Evolutionary conservation across 2,888 invertebrate genomes (phyloP).

Genomic region (Noctua janthe): DNA sequence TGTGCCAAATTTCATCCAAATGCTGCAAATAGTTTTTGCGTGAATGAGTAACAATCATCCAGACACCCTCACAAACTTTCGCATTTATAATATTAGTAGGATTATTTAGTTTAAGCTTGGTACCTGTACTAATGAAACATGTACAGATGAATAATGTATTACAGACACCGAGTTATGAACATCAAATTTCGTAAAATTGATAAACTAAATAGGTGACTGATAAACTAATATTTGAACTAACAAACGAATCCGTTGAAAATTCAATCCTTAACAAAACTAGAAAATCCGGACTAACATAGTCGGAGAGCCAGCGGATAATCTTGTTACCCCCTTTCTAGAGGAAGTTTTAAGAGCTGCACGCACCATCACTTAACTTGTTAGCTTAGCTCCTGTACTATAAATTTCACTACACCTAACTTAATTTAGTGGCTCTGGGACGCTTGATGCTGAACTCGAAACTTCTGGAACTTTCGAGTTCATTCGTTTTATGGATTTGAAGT

Average conservation of each 20-base stretch:
- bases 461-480: conserved; percentile 36
- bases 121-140: neutral
- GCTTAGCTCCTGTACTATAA: conserved; percentile 69
- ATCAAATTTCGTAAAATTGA: neutral
- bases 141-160: neutral
- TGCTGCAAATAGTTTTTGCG: too few species aligned
- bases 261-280: neutral
- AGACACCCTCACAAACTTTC: too few species aligned
- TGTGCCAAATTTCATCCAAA: too few species aligned
- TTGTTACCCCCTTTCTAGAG: conserved; percentile 29
- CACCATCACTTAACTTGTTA: conserved; percentile 70
- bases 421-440: conserved; percentile 63
- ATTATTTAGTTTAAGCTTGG: neutral
- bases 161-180: neutral
- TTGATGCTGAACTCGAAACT: conserved; percentile 40
- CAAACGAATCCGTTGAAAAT: conserved; percentile 2
- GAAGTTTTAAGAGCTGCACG: conserved; percentile 61
- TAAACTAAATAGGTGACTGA: neutral
- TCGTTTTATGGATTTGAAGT: conserved; percentile 45
- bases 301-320: conserved; percentile 40
- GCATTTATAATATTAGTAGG: too few species aligned
- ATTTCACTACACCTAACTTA: conserved; percentile 74
- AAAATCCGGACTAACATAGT: conserved; percentile 33
- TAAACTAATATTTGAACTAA: neutral
- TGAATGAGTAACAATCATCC: too few species aligned